Percentiles rank a stretch among this genome's conserved stretches.
phyloP scores from a whole-genome alignment of 1,140 invertebrate genomes.

The Drosophila funebris region DNA sequence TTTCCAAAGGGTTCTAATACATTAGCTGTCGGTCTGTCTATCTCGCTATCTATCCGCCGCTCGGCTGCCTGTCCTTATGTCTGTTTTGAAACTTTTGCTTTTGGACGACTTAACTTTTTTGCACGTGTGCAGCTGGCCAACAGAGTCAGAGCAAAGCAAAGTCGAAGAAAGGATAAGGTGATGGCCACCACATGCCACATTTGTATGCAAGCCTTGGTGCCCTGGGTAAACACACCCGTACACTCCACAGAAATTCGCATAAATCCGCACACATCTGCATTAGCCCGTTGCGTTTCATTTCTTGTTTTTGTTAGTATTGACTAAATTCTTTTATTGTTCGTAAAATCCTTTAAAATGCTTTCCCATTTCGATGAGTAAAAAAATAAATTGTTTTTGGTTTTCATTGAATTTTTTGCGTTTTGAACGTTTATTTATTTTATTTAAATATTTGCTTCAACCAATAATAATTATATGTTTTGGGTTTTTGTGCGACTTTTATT shows the following conservation, averaged over 20 bases:
- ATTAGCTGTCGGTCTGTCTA: constrained; percentile 15
- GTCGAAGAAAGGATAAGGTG: background rate
- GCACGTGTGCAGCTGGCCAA: constrained; percentile 58
- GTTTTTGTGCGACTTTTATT: background rate
- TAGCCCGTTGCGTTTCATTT: constrained; percentile 21
- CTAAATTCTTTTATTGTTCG: constrained; percentile 33
- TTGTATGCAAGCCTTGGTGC: constrained; percentile 35
- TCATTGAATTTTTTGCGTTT: constrained; percentile 15
- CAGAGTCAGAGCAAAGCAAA: background rate
- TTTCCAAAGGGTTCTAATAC: constrained; percentile 67
- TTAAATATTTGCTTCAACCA: background rate
- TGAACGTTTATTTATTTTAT: background rate
- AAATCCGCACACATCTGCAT: constrained; percentile 4
- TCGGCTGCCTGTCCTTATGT: too few relatives aligned
- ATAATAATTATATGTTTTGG: background rate
- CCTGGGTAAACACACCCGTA: constrained; percentile 25
- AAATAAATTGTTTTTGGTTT: constrained; percentile 17
- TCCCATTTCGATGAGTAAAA: constrained; percentile 36
- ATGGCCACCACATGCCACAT: constrained; percentile 11
- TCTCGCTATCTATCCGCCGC: constrained; percentile 22
- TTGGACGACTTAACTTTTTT: constrained; percentile 75
- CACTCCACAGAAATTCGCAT: constrained; percentile 7
- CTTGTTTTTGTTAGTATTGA: constrained; percentile 39
- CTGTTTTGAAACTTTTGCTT: constrained; percentile 64
- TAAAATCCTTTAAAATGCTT: constrained; percentile 70